Percentiles rank a stretch among this genome's conserved stretches.
These are phyloP conservation scores for Halcyon leucocephala DNA, from an alignment of 2,797 vertebrate species.

Conservation along the genomic window DNA sequence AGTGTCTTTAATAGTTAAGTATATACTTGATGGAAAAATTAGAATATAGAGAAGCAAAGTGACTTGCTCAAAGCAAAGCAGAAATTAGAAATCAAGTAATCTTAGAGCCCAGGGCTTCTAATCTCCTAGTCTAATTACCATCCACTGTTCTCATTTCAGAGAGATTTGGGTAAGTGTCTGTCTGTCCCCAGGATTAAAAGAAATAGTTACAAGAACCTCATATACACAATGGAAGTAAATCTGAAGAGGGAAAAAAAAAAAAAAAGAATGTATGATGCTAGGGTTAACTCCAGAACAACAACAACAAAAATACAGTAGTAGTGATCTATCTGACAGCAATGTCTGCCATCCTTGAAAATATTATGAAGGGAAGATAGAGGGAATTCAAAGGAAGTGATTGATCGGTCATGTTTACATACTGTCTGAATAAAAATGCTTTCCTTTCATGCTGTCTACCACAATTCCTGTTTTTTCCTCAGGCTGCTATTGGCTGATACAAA, in stretches of 20 bases:
- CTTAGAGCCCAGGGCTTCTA: not conserved
- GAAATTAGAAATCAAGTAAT: not conserved
- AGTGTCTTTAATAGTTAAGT: not conserved
- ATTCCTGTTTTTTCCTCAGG: not conserved
- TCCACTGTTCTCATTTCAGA: not conserved
- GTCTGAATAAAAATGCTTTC: not conserved
- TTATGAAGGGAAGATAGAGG: not conserved
- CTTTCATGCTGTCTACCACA: not conserved
- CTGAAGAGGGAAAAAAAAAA: not conserved
- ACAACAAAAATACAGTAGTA: not conserved
- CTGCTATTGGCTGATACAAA: not conserved
- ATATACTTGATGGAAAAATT: not conserved
- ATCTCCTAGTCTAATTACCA: not conserved
- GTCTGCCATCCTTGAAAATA: not conserved
- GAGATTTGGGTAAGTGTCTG: not conserved
- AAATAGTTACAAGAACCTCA: not conserved
- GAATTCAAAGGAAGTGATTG: not conserved
- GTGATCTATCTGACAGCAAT: not conserved
- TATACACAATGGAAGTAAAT: not conserved
- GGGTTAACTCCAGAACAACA: not conserved
- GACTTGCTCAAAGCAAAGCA: not conserved
- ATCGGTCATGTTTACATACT: not conserved
- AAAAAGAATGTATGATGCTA: not conserved
- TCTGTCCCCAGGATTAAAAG: not conserved
- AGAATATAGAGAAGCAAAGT: not conserved